Percentiles rank a stretch among this genome's conserved stretches.
These are phyloP conservation scores for Empis stercorea DNA, from an alignment of 2,888 invertebrate genomes.

Conservation along the genomic window DNA sequence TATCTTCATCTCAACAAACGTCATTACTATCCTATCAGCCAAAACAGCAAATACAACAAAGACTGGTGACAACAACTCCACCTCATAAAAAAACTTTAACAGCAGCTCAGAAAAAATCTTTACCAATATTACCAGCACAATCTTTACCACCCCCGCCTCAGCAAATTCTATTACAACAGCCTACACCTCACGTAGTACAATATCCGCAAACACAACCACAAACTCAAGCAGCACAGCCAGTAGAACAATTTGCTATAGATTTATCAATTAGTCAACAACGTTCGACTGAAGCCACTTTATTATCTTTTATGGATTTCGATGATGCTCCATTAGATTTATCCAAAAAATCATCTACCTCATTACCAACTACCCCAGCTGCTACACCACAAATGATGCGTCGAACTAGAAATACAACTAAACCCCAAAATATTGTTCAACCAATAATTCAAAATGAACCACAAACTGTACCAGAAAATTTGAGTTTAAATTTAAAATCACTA, in stretches of 20 bases:
- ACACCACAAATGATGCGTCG: background rate
- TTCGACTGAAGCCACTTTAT: background rate
- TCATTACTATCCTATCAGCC: background rate
- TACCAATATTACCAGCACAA: background rate
- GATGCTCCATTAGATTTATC: conserved; percentile 29
- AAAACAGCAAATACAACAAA: too few species aligned
- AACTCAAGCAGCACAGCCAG: background rate
- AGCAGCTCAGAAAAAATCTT: background rate
- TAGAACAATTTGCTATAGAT: background rate
- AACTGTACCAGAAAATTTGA: background rate
- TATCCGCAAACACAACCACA: too few species aligned
- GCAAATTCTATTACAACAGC: background rate
- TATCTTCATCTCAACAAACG: background rate
- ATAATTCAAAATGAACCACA: background rate
- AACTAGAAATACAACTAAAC: background rate
- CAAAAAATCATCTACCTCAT: conserved; percentile 19
- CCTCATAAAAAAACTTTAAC: background rate
- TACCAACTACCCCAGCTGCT: background rate
- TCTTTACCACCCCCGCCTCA: background rate
- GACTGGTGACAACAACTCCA: background rate
- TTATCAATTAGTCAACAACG: background rate
- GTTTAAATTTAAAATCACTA: background rate
- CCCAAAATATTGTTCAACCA: background rate
- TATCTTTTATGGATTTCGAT: conserved; percentile 1
- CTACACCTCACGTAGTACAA: background rate